Evolutionary conservation across 2,888 invertebrate species (phyloP).

Genomic region (Thereva nobilitata): DNA sequence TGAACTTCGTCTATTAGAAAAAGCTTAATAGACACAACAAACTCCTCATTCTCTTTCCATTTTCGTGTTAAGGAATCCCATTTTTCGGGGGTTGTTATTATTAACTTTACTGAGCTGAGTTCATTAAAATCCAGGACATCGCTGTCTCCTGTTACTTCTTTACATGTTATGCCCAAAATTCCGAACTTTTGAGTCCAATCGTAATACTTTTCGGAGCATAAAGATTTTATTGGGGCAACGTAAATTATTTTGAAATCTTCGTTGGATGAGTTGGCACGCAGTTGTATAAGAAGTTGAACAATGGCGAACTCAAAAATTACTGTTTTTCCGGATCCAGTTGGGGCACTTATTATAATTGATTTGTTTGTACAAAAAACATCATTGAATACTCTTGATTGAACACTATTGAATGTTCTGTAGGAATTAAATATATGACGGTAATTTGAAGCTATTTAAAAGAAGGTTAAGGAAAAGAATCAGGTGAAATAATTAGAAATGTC

Average conservation of each 20-base stretch:
- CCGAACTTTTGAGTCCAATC: conserved; percentile 77
- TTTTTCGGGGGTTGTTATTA: conserved; percentile 83
- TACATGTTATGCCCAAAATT: conserved; percentile 65
- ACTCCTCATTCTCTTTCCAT: conserved; percentile 69
- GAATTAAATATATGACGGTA: conserved; percentile 62
- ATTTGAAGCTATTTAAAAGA: conserved; percentile 57
- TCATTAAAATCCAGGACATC: conserved; percentile 65
- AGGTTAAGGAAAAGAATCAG: not conserved
- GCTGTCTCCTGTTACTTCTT: conserved; percentile 79
- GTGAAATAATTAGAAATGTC: no score
- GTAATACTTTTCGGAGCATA: conserved; percentile 71
- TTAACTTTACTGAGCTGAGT: conserved; percentile 62
- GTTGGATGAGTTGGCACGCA: conserved; percentile 56
- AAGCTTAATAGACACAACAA: conserved; percentile 67
- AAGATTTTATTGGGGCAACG: conserved; percentile 82
- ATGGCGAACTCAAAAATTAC: conserved; percentile 82
- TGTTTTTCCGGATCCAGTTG: conserved; percentile 84
- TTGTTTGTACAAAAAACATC: conserved; percentile 70
- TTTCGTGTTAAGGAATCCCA: conserved; percentile 80
- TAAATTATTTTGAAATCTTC: conserved; percentile 72
- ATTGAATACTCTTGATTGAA: conserved; percentile 74
- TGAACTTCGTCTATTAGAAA: conserved; percentile 80
- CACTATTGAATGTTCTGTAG: conserved; percentile 70
- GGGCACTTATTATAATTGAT: conserved; percentile 75
- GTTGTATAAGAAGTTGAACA: conserved; percentile 65